phyloP scores from a whole-genome alignment of 2,113 vertebrate genomes.

The Oncorhynchus gorbuscha region DNA sequence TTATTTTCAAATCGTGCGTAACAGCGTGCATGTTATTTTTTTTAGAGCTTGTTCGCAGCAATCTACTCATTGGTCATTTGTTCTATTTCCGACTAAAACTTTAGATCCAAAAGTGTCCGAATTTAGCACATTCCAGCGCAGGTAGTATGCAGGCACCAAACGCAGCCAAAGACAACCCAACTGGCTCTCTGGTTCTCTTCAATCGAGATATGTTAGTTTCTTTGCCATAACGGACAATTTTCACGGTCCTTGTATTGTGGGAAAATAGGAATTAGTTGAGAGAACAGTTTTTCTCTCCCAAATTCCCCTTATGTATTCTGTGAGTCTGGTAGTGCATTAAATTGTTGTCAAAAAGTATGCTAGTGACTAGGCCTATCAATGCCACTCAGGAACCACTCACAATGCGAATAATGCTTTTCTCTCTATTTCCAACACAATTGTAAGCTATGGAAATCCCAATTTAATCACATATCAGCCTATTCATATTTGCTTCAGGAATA shows the following conservation, averaged over 20 bases:
- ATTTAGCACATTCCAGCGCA: conserved; percentile 32
- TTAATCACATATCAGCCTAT: neutral
- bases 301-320: neutral
- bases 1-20: conserved; percentile 85
- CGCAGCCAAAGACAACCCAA: conserved; percentile 46
- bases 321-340: neutral
- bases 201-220: conserved; percentile 29
- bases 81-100: conserved; percentile 46
- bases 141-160: conserved; percentile 24
- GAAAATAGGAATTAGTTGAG: conserved; percentile 14
- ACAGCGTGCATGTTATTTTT: conserved; percentile 64
- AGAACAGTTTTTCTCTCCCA: conserved; percentile 39
- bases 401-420: neutral
- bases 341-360: no score
- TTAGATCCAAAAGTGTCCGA: conserved; percentile 30
- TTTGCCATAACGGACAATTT: conserved; percentile 43
- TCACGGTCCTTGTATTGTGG: conserved; percentile 50
- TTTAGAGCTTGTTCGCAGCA: conserved; percentile 65
- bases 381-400: neutral
- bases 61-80: conserved; percentile 61
- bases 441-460: neutral
- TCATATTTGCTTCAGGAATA: no score
- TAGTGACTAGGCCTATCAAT: no score
- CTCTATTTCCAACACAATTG: neutral
- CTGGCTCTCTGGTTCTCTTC: conserved; percentile 11